phyloP scores from a whole-genome alignment of 1,140 invertebrate species.

The Drosophila ficusphila region DNA sequence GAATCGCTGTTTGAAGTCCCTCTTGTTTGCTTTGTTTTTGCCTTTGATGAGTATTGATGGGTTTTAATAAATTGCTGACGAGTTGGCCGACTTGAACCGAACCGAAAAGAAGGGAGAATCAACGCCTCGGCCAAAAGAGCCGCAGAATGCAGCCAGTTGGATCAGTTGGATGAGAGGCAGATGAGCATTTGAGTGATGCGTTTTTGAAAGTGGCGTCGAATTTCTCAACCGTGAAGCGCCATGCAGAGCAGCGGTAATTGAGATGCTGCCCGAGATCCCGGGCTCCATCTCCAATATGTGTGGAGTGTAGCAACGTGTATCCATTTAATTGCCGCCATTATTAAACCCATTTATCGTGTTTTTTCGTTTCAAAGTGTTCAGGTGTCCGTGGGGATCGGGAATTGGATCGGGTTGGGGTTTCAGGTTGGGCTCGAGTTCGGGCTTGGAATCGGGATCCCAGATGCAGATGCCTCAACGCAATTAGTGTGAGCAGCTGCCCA shows the following conservation, averaged over 20 bases:
- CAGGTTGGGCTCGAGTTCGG: no score
- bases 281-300: conserved; percentile 22
- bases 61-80: conserved; percentile 83
- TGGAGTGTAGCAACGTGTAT: conserved; percentile 50
- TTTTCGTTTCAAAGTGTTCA: conserved; percentile 68
- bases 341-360: conserved; percentile 84
- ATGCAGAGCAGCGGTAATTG: conserved; percentile 79
- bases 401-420: not conserved
- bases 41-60: conserved; percentile 81
- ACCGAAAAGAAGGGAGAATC: conserved; percentile 10
- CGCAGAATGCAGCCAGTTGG: conserved; percentile 35
- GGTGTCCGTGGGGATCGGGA: conserved; percentile 47
- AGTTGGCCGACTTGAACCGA: conserved; percentile 43
- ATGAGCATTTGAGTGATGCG: conserved; percentile 73
- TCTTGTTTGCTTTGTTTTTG: conserved; percentile 35
- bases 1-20: conserved; percentile 37
- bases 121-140: conserved; percentile 56
- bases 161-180: not conserved
- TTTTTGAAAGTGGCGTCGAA: conserved; percentile 83
- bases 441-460: conserved; percentile 10
- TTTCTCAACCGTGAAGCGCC: conserved; percentile 81
- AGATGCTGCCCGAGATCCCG: conserved; percentile 58
- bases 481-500: conserved; percentile 72
- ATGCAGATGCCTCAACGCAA: conserved; percentile 50
- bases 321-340: conserved; percentile 82